Evolutionary conservation across 2,888 invertebrate species (phyloP), one percentile per base, ranked within the genome.

Genomic region (Leucophora obtusa): DNA sequence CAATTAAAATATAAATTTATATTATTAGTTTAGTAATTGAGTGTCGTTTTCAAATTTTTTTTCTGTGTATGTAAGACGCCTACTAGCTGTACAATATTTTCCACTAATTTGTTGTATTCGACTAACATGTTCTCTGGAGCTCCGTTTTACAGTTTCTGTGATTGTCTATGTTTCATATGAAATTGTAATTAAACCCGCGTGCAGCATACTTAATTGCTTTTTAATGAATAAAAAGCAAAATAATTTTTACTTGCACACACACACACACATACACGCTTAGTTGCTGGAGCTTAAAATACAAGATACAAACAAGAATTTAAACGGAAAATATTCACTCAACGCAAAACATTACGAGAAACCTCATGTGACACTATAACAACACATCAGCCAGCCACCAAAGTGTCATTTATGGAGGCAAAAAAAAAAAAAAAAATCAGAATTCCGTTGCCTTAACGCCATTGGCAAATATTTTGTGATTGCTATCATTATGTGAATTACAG

Each of bases 161-260:
- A 69, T 53, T 17, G 54, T 33, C 38, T 43, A 63, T 59, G 43
- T 75, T 76, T 47, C 83, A 83, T 83, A 86, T 85, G 84, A 86
- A 86, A 86, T 84, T 86, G 85, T 87, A 87, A 88, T 88, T 86
- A 87, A 87, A 84, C 83, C 85, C 85, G 85, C 87, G 84, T 87
- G 85, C 85, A 83, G 85, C 84, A 84, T 83, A 86, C 82, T 86
- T 86, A 87, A 88, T 87, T 87, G 85, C 86, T 87, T 87, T 87
- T 87, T 86, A 87, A 86, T 86, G 86, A 85, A 86, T 86, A 82
- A 84, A 83, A 84, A 82, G 82, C 82, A 78, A 84, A 84, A 83
- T 84, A 72, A 84, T 78, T 68, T 68, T 59, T 47, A 33, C 28
- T 28, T 28, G 63, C 51, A 62, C 60, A 75, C 50, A 60, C 33